Percentiles rank a stretch among this genome's conserved stretches.
Conservation (phyloP, 2,888 invertebrate species). For the Brachyopa scutellaris region DNA sequence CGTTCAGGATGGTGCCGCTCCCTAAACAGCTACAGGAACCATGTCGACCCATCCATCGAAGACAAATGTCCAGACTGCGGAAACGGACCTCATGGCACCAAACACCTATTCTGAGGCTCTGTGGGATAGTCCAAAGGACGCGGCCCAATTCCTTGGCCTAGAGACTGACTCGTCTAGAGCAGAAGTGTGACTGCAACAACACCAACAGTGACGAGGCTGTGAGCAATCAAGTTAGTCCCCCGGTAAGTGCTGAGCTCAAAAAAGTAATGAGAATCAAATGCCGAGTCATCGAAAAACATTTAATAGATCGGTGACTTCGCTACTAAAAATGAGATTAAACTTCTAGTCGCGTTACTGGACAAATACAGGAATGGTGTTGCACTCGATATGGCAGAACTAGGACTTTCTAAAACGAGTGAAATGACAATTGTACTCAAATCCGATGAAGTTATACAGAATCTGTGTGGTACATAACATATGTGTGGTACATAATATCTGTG, state of each 20-base stretch:
- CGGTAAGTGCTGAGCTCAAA: not conserved
- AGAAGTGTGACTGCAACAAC: no score
- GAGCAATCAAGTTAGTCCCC: not conserved
- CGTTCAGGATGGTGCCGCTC: not conserved
- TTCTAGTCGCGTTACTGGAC: not conserved
- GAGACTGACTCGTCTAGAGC: no score
- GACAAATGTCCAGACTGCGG: no score
- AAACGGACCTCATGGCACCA: no score
- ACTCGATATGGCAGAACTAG: not conserved
- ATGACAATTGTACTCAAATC: slow-evolving; percentile 10
- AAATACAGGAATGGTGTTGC: slow-evolving; percentile 9
- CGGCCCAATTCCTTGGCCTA: no score
- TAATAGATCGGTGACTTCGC: not conserved
- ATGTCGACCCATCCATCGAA: no score
- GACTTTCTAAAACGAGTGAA: slow-evolving; percentile 1
- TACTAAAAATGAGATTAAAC: not conserved
- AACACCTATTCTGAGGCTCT: no score
- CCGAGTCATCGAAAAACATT: not conserved
- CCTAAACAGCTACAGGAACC: no score
- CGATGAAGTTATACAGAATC: not conserved
- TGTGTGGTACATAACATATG: no score
- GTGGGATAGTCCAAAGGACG: no score
- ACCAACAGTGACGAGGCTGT: not conserved
- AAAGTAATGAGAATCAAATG: not conserved
- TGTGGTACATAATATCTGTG: no score